Base-by-base conservation (phyloP, 2,113 vertebrate species). In the Colius striatus region DNA sequence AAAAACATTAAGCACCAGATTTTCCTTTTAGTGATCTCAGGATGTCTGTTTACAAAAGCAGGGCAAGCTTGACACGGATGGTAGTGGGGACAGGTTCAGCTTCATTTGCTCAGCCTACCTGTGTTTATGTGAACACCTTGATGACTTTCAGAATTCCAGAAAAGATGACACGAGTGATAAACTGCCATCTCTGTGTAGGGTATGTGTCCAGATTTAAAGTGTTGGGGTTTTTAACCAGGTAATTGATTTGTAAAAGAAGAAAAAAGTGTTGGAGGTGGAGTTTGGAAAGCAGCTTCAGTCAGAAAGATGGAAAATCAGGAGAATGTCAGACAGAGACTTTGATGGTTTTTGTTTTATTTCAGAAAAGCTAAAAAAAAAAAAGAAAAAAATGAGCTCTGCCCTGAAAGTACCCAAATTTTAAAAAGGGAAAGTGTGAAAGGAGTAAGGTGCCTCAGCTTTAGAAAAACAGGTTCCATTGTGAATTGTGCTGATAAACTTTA, bases 291-390 rank as follows among this genome's bases (percentile, higher is more conserved):
- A 48, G 53, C 36, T 91, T 61, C 5, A 1, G n/a, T 79, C 36
- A 65, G 89, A 75, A 82, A 71, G 74, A 50, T 48, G 73, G 68
- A 93, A 94, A 94, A 92, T 60, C 19, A 18, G 48, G 38, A 67
- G 76, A 71, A 92, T 43, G 29, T 72, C 68, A 57, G 50, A 34
- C 26, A 87, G 58, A 67, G 74, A 15, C 68, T 62, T 25, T 34
- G 43, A 43, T 84, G 13, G 79, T 84, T 95, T 92, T 57, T 9
- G 65, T 81, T 93, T 94, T 74, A 65, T 92, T 94, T 94, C 92
- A 92, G 48, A 92, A 94, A 81, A 84, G 50, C 70, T 61, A 29
- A 90, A 87, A 84, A 54, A 41, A 41, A 41, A 41, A 41, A 41
- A 41, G 38, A 41, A 41, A 41, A 41, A 41, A 41, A 41, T 10